phyloP scores from a whole-genome alignment of 2,797 vertebrate species.

The Anas bernieri region DNA sequence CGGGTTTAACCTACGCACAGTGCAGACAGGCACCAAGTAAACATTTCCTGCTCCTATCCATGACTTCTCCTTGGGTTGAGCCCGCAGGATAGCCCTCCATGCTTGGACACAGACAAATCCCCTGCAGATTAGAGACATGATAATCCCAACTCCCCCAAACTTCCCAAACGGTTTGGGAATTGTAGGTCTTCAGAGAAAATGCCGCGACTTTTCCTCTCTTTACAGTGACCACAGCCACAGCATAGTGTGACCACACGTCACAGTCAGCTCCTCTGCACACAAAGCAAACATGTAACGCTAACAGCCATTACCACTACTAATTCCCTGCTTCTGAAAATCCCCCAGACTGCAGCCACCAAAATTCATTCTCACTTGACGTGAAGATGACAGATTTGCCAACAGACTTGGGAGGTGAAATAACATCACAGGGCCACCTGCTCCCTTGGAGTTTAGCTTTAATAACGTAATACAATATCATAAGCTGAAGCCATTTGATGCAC shows the following conservation, averaged over 20 bases:
- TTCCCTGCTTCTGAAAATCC: neutral
- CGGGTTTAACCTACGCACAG: conserved; percentile 3
- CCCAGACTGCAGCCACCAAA: neutral
- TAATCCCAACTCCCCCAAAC: neutral
- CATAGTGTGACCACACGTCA: neutral
- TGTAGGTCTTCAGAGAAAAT: neutral
- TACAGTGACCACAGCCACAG: neutral
- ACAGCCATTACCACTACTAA: neutral
- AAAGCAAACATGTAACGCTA: neutral
- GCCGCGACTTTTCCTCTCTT: neutral
- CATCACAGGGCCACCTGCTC: conserved; percentile 24
- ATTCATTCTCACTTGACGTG: conserved; percentile 12
- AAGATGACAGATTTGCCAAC: conserved; percentile 38
- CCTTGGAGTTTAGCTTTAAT: conserved; percentile 30
- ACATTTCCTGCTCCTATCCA: neutral
- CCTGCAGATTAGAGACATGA: neutral
- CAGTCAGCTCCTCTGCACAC: neutral
- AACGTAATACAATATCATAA: conserved; percentile 2
- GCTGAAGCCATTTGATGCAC: neutral
- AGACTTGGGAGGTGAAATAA: conserved; percentile 37
- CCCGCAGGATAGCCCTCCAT: neutral
- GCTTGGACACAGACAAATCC: neutral
- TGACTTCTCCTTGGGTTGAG: neutral
- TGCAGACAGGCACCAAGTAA: neutral
- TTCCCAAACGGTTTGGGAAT: neutral